These are phyloP conservation scores for Globodera rostochiensis DNA, from an alignment of 1,140 invertebrate genomes.

Conservation along the genomic window DNA sequence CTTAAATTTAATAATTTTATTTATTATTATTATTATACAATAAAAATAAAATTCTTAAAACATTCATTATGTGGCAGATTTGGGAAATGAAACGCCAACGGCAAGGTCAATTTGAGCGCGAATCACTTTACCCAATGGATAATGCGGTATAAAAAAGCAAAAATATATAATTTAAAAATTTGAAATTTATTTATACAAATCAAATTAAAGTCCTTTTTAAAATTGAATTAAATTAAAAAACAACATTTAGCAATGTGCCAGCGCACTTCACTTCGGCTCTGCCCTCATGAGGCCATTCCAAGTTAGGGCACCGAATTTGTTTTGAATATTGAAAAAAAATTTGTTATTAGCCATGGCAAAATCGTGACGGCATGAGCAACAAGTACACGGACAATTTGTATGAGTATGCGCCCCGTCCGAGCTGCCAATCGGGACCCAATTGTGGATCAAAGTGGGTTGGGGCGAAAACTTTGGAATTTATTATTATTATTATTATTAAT, in stretches of 20 bases:
- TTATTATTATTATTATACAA: no score
- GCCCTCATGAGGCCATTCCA: constrained; percentile 61
- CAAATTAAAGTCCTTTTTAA: no score
- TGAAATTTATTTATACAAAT: no score
- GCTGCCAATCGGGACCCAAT: constrained; percentile 79
- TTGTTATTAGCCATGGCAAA: constrained; percentile 27
- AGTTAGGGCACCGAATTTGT: constrained; percentile 26
- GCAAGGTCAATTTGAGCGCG: constrained; percentile 11
- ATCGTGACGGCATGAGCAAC: constrained; percentile 57
- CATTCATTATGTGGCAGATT: neutral
- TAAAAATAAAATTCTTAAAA: constrained; percentile 4
- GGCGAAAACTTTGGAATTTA: neutral
- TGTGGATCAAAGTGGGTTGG: constrained; percentile 71
- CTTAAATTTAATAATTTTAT: neutral
- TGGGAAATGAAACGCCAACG: constrained; percentile 17
- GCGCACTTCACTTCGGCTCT: constrained; percentile 61
- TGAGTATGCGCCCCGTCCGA: constrained; percentile 57
- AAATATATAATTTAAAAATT: no score
- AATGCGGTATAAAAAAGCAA: neutral
- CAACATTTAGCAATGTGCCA: constrained; percentile 48
- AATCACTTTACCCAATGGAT: constrained; percentile 23
- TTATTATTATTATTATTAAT: neutral
- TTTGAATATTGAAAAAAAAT: constrained; percentile 29
- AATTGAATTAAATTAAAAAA: neutral
- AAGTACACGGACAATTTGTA: constrained; percentile 64